These are phyloP conservation scores for Ophthalmolycus amberensis DNA, from an alignment of 2,113 vertebrate species.

Conservation along the genomic window DNA sequence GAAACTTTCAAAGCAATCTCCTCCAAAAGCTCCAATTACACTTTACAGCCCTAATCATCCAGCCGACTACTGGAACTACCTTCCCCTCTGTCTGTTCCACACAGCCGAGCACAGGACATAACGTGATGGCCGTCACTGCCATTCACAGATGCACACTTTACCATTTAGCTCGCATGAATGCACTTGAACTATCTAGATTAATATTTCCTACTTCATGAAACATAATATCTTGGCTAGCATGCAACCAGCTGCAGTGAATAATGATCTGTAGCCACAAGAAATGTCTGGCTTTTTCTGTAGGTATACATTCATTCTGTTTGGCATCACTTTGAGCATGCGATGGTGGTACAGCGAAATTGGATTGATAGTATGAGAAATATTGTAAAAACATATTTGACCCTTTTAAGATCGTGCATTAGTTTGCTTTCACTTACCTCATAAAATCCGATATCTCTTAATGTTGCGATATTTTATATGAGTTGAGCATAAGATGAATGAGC, in stretches of 20 bases:
- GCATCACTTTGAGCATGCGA: neutral
- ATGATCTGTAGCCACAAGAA: neutral
- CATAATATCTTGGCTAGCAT: neutral
- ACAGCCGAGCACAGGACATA: neutral
- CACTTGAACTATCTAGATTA: neutral
- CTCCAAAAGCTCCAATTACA: neutral
- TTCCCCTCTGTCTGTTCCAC: neutral
- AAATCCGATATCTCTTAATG: neutral
- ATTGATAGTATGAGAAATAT: neutral
- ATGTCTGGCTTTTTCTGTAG: neutral
- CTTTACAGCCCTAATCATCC: slow-evolving; percentile 4
- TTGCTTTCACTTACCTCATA: neutral
- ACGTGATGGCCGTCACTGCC: neutral
- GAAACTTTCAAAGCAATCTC: slow-evolving; percentile 3
- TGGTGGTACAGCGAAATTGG: neutral
- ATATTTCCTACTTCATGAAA: neutral
- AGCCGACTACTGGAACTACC: slow-evolving; percentile 6
- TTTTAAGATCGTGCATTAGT: neutral
- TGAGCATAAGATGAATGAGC: neutral
- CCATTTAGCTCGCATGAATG: neutral
- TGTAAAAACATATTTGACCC: neutral
- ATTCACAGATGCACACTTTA: neutral
- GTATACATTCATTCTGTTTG: neutral
- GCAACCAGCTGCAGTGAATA: neutral
- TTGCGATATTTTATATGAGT: neutral